Evolutionary conservation across 1,140 invertebrate genomes (phyloP).

Genomic region (Zaprionus capensis): DNA sequence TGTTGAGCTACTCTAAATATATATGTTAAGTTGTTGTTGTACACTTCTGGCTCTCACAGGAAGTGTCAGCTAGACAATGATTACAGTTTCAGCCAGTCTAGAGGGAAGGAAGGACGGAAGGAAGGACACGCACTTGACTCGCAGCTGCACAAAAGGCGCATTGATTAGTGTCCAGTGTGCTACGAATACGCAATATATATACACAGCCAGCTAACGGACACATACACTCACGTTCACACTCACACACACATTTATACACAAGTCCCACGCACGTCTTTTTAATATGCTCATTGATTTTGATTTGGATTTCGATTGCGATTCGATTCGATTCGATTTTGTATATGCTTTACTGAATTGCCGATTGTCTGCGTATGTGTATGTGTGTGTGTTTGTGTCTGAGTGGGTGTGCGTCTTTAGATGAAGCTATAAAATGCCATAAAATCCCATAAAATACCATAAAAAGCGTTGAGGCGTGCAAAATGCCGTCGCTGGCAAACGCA

Average conservation of each 20-base stretch:
- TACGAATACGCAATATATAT: constrained; percentile 21
- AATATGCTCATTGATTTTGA: constrained; percentile 71
- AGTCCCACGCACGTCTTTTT: constrained; percentile 50
- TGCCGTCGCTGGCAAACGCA: constrained; percentile 21
- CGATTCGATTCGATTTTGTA: constrained; percentile 14
- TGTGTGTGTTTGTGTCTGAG: constrained; percentile 23
- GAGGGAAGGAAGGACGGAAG: background rate
- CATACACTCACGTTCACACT: background rate
- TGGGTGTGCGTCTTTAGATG: constrained; percentile 25
- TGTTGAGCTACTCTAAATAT: constrained; percentile 42
- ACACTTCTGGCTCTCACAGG: constrained; percentile 10
- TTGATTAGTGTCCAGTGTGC: constrained; percentile 53
- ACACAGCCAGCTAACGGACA: constrained; percentile 6
- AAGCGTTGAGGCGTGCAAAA: constrained; percentile 70
- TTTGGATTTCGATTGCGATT: constrained; percentile 38
- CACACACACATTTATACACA: constrained; percentile 27
- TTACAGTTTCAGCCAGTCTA: constrained; percentile 35
- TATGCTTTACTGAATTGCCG: constrained; percentile 1
- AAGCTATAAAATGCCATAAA: constrained; percentile 47
- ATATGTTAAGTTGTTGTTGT: constrained; percentile 36
- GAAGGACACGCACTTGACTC: constrained; percentile 34
- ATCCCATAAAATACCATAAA: constrained; percentile 57
- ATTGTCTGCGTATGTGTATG: background rate
- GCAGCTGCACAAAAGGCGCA: constrained; percentile 32
- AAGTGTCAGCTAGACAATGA: constrained; percentile 53